Evolutionary conservation across 2,888 invertebrate species (phyloP).

Genomic region (Noctuana brunneofusca): DNA sequence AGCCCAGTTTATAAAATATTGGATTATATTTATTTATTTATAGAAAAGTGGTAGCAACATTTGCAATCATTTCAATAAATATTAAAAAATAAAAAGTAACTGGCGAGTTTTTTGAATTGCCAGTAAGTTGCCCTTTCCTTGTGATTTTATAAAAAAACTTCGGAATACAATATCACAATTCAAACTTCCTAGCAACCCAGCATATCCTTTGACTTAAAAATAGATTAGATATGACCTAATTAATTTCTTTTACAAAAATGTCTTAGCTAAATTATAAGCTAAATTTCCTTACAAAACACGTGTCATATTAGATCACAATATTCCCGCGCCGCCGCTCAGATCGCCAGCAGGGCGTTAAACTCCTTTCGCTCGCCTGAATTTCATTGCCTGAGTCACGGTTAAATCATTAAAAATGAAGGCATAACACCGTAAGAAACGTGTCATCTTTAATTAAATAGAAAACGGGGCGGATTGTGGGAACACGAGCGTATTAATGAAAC

Average conservation of each 20-base stretch:
- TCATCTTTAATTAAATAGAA: background rate
- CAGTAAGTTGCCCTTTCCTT: too few species aligned
- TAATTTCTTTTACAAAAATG: background rate
- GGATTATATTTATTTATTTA: too few species aligned
- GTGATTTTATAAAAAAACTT: too few species aligned
- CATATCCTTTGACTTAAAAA: background rate
- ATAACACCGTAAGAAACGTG: background rate
- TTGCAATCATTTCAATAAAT: too few species aligned
- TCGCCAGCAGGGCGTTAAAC: background rate
- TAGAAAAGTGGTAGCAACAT: too few species aligned
- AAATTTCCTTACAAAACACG: background rate
- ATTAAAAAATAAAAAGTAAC: too few species aligned
- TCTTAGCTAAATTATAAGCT: slow-evolving; percentile 2
- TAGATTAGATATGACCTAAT: background rate
- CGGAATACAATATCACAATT: background rate
- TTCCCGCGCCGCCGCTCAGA: background rate
- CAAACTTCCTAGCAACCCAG: background rate
- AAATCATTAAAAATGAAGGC: background rate
- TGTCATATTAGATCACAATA: slow-evolving; percentile 1
- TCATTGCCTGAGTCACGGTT: background rate
- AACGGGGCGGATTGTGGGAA: background rate
- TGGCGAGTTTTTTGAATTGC: too few species aligned
- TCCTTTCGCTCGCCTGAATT: background rate
- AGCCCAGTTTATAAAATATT: too few species aligned
- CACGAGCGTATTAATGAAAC: too few species aligned